Percentiles rank a stretch among this genome's conserved stretches.
Evolutionary conservation across 1,140 invertebrate genomes (phyloP).

Genomic region (Thaumetopoea pityocampa): DNA sequence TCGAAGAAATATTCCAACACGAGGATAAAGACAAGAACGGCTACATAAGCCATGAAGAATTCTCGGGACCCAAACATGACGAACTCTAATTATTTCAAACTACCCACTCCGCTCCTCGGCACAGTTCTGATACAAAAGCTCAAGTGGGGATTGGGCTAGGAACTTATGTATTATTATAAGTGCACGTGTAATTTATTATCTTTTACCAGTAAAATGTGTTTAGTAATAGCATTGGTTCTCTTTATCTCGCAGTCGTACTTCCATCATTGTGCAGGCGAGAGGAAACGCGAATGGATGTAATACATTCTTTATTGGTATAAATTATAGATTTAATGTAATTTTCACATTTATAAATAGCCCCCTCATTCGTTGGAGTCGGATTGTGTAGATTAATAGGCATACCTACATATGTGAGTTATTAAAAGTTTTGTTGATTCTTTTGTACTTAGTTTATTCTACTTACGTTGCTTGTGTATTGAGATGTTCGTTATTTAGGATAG

Average conservation of each 20-base stretch:
- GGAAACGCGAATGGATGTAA: too few species aligned
- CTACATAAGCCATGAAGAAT: conserved; percentile 96
- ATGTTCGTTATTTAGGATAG: conserved; percentile 28
- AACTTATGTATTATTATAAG: too few species aligned
- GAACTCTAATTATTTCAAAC: conserved; percentile 85
- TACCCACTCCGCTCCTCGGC: conserved; percentile 6
- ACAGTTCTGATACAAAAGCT: conserved; percentile 5
- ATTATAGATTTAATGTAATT: too few species aligned
- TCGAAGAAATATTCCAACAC: conserved; percentile 97
- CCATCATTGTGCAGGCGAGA: too few species aligned
- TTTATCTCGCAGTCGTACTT: too few species aligned
- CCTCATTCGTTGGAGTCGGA: too few species aligned
- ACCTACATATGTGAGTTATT: conserved; percentile 11
- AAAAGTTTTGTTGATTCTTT: conserved; percentile 37
- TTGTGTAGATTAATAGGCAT: background rate
- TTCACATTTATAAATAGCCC: too few species aligned
- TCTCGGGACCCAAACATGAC: conserved; percentile 97
- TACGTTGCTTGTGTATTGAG: conserved; percentile 38
- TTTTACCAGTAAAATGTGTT: too few species aligned
- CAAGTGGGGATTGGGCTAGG: too few species aligned
- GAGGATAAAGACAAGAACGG: conserved; percentile 97
- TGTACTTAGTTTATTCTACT: conserved; percentile 45
- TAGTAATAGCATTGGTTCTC: too few species aligned
- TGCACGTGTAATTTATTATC: too few species aligned
- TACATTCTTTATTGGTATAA: too few species aligned